phyloP scores from a whole-genome alignment of 2,113 vertebrate genomes.

The Ptilorrhoa leucosticta region DNA sequence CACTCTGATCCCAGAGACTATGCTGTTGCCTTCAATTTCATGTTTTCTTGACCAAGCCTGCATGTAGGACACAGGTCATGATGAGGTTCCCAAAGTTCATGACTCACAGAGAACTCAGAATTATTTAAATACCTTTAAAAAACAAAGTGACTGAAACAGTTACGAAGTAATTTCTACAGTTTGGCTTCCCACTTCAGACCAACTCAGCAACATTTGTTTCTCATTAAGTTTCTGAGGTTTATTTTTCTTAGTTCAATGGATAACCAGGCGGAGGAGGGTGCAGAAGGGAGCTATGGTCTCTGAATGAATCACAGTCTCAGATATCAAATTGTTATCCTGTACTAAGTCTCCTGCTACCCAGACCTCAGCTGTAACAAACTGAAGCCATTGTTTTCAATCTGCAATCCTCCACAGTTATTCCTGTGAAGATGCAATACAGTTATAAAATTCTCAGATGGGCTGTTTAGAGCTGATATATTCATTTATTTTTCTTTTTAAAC shows the following conservation, averaged over 20 bases:
- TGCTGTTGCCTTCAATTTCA: background rate
- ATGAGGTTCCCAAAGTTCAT: background rate
- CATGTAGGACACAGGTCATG: background rate
- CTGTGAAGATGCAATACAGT: background rate
- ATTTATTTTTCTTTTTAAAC: background rate
- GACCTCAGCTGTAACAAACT: background rate
- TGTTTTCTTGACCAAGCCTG: background rate
- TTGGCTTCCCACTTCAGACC: background rate
- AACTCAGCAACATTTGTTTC: constrained; percentile 22
- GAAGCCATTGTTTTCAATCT: background rate
- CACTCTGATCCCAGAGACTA: background rate
- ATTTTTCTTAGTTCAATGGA: background rate
- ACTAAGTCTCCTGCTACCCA: background rate
- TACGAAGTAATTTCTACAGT: background rate
- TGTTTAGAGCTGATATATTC: background rate
- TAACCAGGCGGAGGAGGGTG: background rate
- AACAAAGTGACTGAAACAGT: background rate
- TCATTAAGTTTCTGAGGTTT: background rate
- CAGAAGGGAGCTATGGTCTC: background rate
- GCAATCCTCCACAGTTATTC: background rate
- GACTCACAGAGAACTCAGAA: background rate
- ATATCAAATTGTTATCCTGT: background rate
- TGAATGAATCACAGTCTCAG: constrained; percentile 9
- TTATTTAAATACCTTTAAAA: background rate
- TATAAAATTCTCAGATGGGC: background rate